These are phyloP conservation scores for Toxotes lorentzi DNA, from an alignment of 2,797 vertebrate genomes.

Conservation along the genomic window DNA sequence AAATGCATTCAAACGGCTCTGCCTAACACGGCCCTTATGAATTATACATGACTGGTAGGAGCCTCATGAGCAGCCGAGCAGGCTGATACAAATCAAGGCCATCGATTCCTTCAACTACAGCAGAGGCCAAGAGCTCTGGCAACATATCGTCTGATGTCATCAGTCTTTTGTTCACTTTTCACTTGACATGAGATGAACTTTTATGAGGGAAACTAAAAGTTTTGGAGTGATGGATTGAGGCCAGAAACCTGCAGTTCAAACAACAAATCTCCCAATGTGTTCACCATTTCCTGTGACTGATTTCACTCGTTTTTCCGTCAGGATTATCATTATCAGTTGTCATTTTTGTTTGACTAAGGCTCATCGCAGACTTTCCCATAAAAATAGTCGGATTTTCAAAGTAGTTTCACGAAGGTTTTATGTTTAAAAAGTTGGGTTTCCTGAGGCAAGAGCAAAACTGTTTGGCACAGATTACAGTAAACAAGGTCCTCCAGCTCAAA, in stretches of 20 bases:
- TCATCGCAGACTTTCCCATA: neutral
- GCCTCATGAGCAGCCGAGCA: slow-evolving; percentile 46
- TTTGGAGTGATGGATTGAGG: neutral
- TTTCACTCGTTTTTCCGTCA: neutral
- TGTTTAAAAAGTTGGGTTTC: neutral
- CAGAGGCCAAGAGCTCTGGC: slow-evolving; percentile 10
- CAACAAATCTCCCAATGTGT: neutral
- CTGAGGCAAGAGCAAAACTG: neutral
- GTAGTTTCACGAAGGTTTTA: neutral
- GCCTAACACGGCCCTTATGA: slow-evolving; percentile 41
- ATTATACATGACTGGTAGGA: slow-evolving; percentile 56
- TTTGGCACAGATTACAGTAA: no score
- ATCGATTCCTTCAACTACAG: slow-evolving; percentile 51
- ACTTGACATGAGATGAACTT: neutral
- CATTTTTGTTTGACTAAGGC: neutral
- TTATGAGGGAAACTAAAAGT: neutral
- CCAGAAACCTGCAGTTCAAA: slow-evolving; percentile 7
- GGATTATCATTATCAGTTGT: no score
- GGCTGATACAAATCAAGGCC: slow-evolving; percentile 59
- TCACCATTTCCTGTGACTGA: neutral
- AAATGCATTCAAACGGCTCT: slow-evolving; percentile 22
- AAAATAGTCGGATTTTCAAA: no score
- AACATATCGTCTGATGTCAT: slow-evolving; percentile 14
- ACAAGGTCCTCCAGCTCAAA: no score
- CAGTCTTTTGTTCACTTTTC: slow-evolving; percentile 6